phyloP scores from a whole-genome alignment of 2,113 vertebrate species.

The Myxocyprinus asiaticus region DNA sequence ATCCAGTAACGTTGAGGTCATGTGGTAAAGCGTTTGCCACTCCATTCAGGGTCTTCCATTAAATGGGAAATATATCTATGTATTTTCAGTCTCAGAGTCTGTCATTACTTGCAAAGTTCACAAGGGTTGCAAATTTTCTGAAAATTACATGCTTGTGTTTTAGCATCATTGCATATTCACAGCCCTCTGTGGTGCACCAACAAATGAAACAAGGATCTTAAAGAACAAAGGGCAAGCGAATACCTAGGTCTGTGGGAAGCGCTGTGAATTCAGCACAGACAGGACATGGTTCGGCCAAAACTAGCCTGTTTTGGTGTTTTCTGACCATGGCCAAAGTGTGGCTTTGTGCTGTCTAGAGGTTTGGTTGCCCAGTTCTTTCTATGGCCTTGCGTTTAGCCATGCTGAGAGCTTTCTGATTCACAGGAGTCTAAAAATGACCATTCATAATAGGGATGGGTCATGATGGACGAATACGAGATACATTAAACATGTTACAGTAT shows the following conservation, averaged over 20 bases:
- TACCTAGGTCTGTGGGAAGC: slow-evolving; percentile 9
- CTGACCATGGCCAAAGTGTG: slow-evolving; percentile 8
- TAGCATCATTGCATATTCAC: slow-evolving; percentile 17
- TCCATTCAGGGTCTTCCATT: slow-evolving; percentile 22
- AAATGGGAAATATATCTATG: slow-evolving; percentile 28
- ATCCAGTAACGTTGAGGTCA: slow-evolving; percentile 29
- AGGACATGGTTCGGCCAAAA: slow-evolving; percentile 18
- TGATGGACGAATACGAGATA: slow-evolving; percentile 1
- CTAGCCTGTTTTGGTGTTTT: slow-evolving; percentile 30
- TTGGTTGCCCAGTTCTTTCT: background rate
- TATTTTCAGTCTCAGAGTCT: slow-evolving; percentile 37
- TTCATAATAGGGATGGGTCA: background rate
- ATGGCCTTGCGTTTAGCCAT: slow-evolving; percentile 24
- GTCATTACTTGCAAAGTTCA: slow-evolving; percentile 44
- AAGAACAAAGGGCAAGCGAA: slow-evolving; percentile 20
- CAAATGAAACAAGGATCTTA: slow-evolving; percentile 34
- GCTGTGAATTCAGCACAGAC: slow-evolving; percentile 13
- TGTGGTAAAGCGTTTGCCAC: slow-evolving; percentile 21
- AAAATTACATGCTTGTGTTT: slow-evolving; percentile 38
- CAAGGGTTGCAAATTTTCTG: slow-evolving; percentile 24
- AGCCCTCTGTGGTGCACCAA: slow-evolving; percentile 37
- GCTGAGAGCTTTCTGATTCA: background rate
- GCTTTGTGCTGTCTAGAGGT: slow-evolving; percentile 8
- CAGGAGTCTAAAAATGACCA: slow-evolving; percentile 14
- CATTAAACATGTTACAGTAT: too few relatives aligned